A percentile compares a stretch with the other conserved stretches of the same genome.
Evolutionary conservation across 2,113 vertebrate genomes (phyloP).

Genomic region (Cavia porcellus): DNA sequence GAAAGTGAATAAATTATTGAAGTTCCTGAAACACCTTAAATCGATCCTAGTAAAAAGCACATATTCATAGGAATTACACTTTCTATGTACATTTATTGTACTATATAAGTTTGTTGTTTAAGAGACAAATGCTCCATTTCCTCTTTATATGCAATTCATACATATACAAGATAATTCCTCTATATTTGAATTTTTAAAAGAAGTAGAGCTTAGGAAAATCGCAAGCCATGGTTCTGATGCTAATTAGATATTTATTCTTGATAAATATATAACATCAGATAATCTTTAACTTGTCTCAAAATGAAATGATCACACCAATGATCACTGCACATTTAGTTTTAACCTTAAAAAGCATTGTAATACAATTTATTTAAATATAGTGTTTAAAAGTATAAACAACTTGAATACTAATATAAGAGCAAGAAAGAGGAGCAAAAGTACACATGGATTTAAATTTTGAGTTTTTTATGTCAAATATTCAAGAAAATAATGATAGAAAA

Average conservation of each 20-base stretch:
- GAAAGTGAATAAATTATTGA: not conserved
- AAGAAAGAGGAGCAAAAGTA: not conserved
- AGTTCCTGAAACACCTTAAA: not conserved
- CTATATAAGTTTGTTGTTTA: not conserved
- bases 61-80: not conserved
- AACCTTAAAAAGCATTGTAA: not conserved
- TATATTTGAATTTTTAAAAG: not conserved
- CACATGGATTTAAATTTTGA: not conserved
- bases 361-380: not conserved
- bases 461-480: not conserved
- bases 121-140: not conserved
- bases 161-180: not conserved
- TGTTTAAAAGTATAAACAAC: not conserved
- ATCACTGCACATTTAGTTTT: not conserved
- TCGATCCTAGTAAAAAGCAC: not conserved
- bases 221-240: not conserved
- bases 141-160: not conserved
- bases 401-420: not conserved
- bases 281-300: constrained; percentile 14
- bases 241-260: not conserved
- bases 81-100: not conserved
- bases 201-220: not conserved
- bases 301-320: not conserved
- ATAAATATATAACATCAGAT: not conserved
- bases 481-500: constrained; percentile 1